Base-by-base conservation (phyloP, 2,113 vertebrate species). In the Dolichotis patagonum region DNA sequence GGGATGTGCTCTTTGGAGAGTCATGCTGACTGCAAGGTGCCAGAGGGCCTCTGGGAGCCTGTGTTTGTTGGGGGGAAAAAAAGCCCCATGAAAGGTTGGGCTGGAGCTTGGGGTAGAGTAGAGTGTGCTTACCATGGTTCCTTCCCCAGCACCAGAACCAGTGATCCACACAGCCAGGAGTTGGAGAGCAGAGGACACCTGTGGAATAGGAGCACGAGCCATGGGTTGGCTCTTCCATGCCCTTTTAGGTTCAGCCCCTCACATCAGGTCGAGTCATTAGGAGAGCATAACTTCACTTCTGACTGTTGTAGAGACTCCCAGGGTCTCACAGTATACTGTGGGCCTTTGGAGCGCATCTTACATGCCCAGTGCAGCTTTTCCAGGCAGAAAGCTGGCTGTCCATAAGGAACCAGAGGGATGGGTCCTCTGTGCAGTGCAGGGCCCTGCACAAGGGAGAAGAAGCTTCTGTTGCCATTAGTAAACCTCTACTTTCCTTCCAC, bases 1-100 rank as follows among this genome's bases (percentile, higher is more conserved):
- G 90, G 69, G 24, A 62, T 90, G 96, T 96, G n/a, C 95, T 96
- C 63, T 58, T 54, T 85, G 62, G 46, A 95, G 96, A 96, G 28
- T 94, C 73, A 38, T 3, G 63, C 67, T 81, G 75, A 38, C 38
- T 94, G 92, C 54, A n/a, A 94, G 43, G 28, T 56, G 46, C 71
- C 90, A 41, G 5, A 73, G 26, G 43, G 16, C 43, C 92, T 92
- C 85, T 81, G 91, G 19, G 83, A 87, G 60, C 67, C 73, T 1
- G 22, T 28, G 49, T 83, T 54, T 24, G 5, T 49, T 0, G 0
- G 0, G 5, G 20, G 2, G 17, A 60, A 14, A 75, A 77, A 86
- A 71, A 78, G 43, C 46, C 46, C 43, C 32, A 65, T 5, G 14
- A 20, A 65, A 35, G 30, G 6, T 46, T 81, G 60, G 8, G 16